Conservation (phyloP, 2,888 invertebrate species). For the Koerneria pararmatus region DNA sequence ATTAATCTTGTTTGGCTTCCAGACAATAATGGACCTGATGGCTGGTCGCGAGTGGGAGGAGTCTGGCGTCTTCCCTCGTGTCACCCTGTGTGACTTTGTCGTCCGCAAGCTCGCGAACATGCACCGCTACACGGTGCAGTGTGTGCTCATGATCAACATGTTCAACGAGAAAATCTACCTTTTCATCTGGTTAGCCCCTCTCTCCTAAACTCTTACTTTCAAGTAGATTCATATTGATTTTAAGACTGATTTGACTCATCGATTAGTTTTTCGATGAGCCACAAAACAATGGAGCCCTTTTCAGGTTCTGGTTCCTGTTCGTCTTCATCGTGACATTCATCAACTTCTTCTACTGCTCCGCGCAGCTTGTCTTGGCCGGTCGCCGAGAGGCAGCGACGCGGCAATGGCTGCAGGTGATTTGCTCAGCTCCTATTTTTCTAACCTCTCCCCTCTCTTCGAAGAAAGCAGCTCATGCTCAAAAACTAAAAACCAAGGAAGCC, state of each 20-base stretch:
- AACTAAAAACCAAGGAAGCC: too few species aligned
- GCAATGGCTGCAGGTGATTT: constrained; percentile 11
- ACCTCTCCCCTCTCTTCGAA: too few species aligned
- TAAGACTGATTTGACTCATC: too few species aligned
- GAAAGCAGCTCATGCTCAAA: too few species aligned
- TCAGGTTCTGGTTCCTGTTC: constrained; percentile 63
- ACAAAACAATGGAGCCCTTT: not conserved
- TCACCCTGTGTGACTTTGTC: constrained; percentile 50
- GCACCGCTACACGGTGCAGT: constrained; percentile 57
- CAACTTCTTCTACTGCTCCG: constrained; percentile 63
- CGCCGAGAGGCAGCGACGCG: constrained; percentile 31
- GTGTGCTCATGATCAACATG: constrained; percentile 60
- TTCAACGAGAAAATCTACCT: constrained; percentile 60
- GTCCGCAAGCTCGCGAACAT: constrained; percentile 61
- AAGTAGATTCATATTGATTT: not conserved
- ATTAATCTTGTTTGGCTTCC: too few species aligned
- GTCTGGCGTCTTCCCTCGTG: constrained; percentile 58
- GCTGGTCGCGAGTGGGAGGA: constrained; percentile 57
- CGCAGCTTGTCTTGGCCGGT: constrained; percentile 42
- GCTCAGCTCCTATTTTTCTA: too few species aligned
- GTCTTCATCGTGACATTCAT: constrained; percentile 61
- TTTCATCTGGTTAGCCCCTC: constrained; percentile 46
- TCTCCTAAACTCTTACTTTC: not conserved
- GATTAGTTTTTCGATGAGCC: not conserved
- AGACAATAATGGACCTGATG: constrained; percentile 52